Conservation (phyloP, 2,797 vertebrate genomes). For the Anas flavirostris region DNA sequence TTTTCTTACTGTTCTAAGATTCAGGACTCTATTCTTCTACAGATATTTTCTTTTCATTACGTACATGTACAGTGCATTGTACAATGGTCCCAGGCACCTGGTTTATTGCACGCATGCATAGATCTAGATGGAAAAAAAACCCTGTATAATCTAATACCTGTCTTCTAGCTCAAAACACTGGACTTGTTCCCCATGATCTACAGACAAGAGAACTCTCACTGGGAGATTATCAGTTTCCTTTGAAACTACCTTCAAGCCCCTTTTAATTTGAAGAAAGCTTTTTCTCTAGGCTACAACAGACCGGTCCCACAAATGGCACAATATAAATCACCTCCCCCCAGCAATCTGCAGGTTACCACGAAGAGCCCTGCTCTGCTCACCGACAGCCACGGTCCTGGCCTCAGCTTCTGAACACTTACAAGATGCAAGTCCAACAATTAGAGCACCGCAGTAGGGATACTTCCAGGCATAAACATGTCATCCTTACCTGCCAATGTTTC, state of each 20-base stretch:
- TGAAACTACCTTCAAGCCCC: neutral
- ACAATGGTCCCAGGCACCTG: neutral
- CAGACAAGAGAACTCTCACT: neutral
- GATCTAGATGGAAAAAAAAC: neutral
- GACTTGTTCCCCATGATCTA: neutral
- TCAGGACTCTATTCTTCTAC: neutral
- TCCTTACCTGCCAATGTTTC: neutral
- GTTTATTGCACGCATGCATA: neutral
- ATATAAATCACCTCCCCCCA: neutral
- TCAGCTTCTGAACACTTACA: neutral
- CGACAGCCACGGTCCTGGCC: fast-evolving
- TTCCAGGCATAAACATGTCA: neutral
- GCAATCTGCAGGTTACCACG: neutral
- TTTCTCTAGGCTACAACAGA: neutral
- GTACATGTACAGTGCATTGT: neutral
- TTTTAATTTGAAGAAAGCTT: neutral
- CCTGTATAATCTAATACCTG: neutral
- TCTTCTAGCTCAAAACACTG: neutral
- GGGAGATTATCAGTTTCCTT: neutral
- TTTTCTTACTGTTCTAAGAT: neutral
- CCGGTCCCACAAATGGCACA: neutral
- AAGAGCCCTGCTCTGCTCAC: neutral
- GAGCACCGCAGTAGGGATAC: neutral
- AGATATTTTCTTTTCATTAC: neutral
- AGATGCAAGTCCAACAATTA: neutral